A percentile compares a stretch with the other conserved stretches of the same genome.
phyloP scores from a whole-genome alignment of 37 sponge, comb jelly and placozoan species.

The Chondrosia reniformis region DNA sequence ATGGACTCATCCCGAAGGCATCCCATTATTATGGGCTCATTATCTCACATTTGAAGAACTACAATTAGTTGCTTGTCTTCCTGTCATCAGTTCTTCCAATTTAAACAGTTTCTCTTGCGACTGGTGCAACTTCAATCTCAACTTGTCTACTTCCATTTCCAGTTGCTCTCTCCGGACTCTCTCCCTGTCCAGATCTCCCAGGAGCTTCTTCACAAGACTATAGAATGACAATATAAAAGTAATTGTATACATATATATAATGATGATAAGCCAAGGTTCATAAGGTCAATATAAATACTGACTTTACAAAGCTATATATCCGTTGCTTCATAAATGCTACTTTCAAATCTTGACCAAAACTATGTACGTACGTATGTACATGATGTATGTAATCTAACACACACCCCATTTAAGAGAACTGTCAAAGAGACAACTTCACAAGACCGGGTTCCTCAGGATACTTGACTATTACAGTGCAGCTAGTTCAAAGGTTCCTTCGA shows the following conservation, averaged over 20 bases:
- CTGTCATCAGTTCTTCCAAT: neutral
- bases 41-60: neutral
- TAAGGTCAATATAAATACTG: too few species aligned
- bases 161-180: constrained; percentile 51
- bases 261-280: too few species aligned
- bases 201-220: constrained; percentile 31
- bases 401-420: too few species aligned
- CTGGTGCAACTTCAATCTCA: constrained; percentile 41
- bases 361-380: neutral
- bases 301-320: too few species aligned
- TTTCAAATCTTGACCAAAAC: too few species aligned
- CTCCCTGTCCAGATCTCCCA: constrained; percentile 41
- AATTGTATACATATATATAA: neutral
- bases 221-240: neutral
- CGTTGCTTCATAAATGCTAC: too few species aligned
- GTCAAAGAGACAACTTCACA: too few species aligned
- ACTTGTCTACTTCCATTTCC: constrained; percentile 54
- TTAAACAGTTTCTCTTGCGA: neutral
- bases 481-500: too few species aligned
- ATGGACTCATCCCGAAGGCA: too few species aligned
- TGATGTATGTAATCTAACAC: neutral
- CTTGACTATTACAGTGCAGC: too few species aligned
- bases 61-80: neutral
- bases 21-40: neutral
- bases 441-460: too few species aligned